Base-by-base conservation (phyloP, 1,140 invertebrate genomes). In the Formica exsecta region DNA sequence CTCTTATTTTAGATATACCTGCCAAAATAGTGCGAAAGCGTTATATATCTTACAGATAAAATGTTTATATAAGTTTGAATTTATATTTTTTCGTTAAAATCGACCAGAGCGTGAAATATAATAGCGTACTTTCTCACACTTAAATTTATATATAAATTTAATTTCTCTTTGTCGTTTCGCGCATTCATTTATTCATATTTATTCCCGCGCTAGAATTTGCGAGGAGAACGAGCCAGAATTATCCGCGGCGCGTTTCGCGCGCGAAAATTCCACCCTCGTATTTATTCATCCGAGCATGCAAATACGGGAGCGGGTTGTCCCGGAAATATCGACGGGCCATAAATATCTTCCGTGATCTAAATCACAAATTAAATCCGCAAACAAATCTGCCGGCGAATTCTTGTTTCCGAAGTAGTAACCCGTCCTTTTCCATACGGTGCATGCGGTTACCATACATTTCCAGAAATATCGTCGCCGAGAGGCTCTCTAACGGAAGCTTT, bases 321-420 rank as follows among this genome's bases (percentile, higher is more conserved):
- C 54, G 25, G 38, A 57, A 83, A 83, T 83, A 83, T 83, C 79
- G 79, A 83, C 79, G 68, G 44, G 29, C 19, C 79, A 83, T 83
- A 83, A 83, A 83, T 83, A 83, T 83, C 79, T 74, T 61, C 54
- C 79, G 13, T 38, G 79, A 83, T 83, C 66, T 83, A 83, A 83
- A 83, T 83, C 79, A 74, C 79, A 83, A 83, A 83, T 83, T 83
- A 83, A 71, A 83, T 62, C 68, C 79, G 68, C 79, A 62, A 83
- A 83, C 79, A 83, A 83, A 83, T 83, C 79, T 61, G 79, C 41
- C 79, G 54, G 54, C 38, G 54, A 61, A 83, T 83, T 83, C 79
- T 83, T 83, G 79, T 41, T 74, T 74, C 68, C 79, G 68, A 73
- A 41, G 38, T 61, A 59, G 79, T 74, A 54, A 44, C 38, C 68